Conservation (phyloP, 2,113 vertebrate species). For the Mesocricetus auratus region DNA sequence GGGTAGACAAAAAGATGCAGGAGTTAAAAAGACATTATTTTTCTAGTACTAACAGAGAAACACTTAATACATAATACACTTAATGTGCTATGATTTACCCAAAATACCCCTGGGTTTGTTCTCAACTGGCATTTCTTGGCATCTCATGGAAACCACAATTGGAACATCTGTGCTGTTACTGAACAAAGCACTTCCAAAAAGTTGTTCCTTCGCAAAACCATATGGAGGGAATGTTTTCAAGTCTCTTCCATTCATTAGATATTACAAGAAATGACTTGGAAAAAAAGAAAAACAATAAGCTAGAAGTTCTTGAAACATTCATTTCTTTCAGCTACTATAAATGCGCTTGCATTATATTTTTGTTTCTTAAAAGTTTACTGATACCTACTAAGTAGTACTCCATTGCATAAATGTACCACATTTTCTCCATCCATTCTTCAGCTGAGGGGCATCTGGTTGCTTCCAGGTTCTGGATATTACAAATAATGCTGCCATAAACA, state of each 20-base stretch:
- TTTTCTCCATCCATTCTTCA: too few species aligned
- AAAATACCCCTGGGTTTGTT: constrained; percentile 73
- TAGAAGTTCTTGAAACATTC: neutral
- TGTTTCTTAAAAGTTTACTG: neutral
- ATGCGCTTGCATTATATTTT: neutral
- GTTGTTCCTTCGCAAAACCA: constrained; percentile 67
- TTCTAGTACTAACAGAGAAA: constrained; percentile 75
- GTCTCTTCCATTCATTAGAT: constrained; percentile 74
- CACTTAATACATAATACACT: constrained; percentile 76
- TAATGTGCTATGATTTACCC: constrained; percentile 78
- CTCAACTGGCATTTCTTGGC: constrained; percentile 69
- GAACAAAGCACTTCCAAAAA: constrained; percentile 73
- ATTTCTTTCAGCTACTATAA: constrained; percentile 28
- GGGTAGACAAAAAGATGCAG: constrained; percentile 43
- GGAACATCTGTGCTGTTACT: constrained; percentile 75
- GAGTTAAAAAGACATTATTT: constrained; percentile 78
- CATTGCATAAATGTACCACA: too few species aligned
- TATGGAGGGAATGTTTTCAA: constrained; percentile 71
- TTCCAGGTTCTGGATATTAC: too few species aligned
- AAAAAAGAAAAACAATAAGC: constrained; percentile 1
- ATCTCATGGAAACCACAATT: constrained; percentile 60
- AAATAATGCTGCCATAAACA: too few species aligned
- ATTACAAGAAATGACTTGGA: constrained; percentile 59
- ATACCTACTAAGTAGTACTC: too few species aligned
- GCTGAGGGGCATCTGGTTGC: too few species aligned